Evolutionary conservation across 2,797 vertebrate genomes (phyloP), one percentile per base, ranked within the genome.

Genomic region (Micrastur ruficollis): DNA sequence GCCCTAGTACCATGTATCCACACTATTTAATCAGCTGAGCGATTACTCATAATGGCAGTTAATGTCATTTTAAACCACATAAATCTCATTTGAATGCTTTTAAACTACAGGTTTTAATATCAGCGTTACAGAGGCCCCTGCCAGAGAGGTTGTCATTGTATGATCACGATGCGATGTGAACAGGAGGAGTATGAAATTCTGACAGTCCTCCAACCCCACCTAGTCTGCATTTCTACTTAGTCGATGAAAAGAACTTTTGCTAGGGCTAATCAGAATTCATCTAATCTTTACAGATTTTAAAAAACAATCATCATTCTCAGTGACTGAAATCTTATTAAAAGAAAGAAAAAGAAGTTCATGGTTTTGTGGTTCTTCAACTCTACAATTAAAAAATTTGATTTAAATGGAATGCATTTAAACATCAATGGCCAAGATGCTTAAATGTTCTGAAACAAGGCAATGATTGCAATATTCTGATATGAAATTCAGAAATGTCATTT

Each of bases 21-120:
- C 42, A 58, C 63, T 62, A 73, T 58, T 93, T 81, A 93, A 61
- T 89, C 61, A 73, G 74, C 20, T 44, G 34, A 56, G 34, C 68
- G 31, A 53, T 92, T 90, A 85, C 76, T 96, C 75, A 81, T 87
- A 81, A 86, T 91, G 86, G 58, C 82, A 89, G 83, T 61, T 83
- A 82, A 81, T 91, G 22, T n/a, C 79, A 53, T 83, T 53, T 71
- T 53, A 91, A 91, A 94, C 82, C 70, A 59, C 6, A 25, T 49
- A 93, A 59, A 78, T 90, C 49, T 87, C 44, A 86, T 82, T 42
- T 63, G 40, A 93, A 84, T 78, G 32, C 34, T 91, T 95, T 82
- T 88, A 86, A 95, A 91, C 23, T 47, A 14, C 19, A 89, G 38
- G 59, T 44, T 81, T 95, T 23, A 88, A 67, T 90, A 32, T 44